Evolutionary conservation across 2,888 invertebrate genomes (phyloP).

Genomic region (Scelioninae gen. 1): DNA sequence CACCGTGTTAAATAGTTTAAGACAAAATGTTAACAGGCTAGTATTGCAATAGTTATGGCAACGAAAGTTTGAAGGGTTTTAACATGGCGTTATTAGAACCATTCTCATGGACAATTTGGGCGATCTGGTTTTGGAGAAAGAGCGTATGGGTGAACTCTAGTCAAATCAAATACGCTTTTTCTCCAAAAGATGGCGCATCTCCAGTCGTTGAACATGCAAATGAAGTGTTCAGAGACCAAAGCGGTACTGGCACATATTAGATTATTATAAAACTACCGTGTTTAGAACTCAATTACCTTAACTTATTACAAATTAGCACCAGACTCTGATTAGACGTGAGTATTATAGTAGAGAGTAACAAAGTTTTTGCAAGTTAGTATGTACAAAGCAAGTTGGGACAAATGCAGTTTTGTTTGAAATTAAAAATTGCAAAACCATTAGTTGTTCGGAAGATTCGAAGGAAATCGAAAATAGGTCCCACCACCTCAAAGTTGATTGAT

Average conservation of each 20-base stretch:
- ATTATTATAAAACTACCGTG: slow-evolving; percentile 20
- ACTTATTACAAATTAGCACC: slow-evolving; percentile 63
- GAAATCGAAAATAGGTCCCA: slow-evolving; percentile 78
- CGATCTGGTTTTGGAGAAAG: slow-evolving; percentile 4
- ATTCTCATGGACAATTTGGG: neutral
- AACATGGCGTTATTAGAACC: slow-evolving; percentile 2
- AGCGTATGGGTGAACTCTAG: neutral
- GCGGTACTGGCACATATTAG: slow-evolving; percentile 48
- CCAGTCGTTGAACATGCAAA: slow-evolving; percentile 8
- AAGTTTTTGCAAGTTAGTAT: slow-evolving; percentile 50
- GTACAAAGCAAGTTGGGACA: slow-evolving; percentile 44
- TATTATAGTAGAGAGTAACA: slow-evolving; percentile 17
- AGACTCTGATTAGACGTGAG: slow-evolving; percentile 48
- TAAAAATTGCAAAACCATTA: slow-evolving; percentile 50
- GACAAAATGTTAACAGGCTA: slow-evolving; percentile 32
- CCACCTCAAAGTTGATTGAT: slow-evolving; percentile 75
- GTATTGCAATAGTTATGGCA: slow-evolving; percentile 43
- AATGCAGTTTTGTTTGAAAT: slow-evolving; percentile 28
- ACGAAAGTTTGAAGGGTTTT: slow-evolving; percentile 22
- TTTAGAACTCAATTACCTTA: slow-evolving; percentile 26
- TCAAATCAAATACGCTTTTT: neutral
- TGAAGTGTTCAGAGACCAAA: slow-evolving; percentile 15
- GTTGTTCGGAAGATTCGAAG: slow-evolving; percentile 68
- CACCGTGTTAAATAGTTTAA: slow-evolving; percentile 39
- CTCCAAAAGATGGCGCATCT: neutral